Conservation (phyloP, 2,113 vertebrate species). For the Sinocyclocheilus maitianheensis region DNA sequence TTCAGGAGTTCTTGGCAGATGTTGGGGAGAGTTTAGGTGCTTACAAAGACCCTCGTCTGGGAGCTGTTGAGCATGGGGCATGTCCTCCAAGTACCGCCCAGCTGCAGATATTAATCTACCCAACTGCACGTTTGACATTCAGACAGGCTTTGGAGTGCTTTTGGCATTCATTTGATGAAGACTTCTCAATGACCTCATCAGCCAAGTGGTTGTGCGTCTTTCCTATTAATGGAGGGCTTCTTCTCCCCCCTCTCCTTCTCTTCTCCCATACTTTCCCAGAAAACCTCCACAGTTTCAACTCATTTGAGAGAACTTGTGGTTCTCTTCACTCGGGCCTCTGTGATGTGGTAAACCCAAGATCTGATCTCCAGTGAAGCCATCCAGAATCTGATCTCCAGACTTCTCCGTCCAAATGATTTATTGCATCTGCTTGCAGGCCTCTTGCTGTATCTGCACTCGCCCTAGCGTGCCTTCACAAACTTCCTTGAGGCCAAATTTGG, state of each 20-base stretch:
- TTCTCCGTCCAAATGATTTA: conserved; percentile 65
- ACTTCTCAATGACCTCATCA: conserved; percentile 68
- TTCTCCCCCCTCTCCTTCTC: conserved; percentile 33
- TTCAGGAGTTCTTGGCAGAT: conserved; percentile 57
- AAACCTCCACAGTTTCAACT: conserved; percentile 56
- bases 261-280: conserved; percentile 59
- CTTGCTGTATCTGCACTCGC: conserved; percentile 25
- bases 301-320: conserved; percentile 44
- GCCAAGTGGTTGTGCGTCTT: conserved; percentile 59
- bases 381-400: conserved; percentile 47
- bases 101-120: conserved; percentile 58
- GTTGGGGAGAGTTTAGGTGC: conserved; percentile 5
- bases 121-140: conserved; percentile 62
- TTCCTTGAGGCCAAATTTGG: conserved; percentile 52
- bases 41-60: not conserved
- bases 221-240: conserved; percentile 55
- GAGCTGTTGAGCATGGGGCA: conserved; percentile 56
- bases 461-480: conserved; percentile 56
- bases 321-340: conserved; percentile 35
- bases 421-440: conserved; percentile 54
- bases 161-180: conserved; percentile 62
- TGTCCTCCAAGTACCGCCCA: conserved; percentile 58
- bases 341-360: conserved; percentile 70
- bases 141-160: conserved; percentile 58
- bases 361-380: conserved; percentile 56